phyloP scores from a whole-genome alignment of 2,888 invertebrate genomes.

The Cryptophagus acutangulus region DNA sequence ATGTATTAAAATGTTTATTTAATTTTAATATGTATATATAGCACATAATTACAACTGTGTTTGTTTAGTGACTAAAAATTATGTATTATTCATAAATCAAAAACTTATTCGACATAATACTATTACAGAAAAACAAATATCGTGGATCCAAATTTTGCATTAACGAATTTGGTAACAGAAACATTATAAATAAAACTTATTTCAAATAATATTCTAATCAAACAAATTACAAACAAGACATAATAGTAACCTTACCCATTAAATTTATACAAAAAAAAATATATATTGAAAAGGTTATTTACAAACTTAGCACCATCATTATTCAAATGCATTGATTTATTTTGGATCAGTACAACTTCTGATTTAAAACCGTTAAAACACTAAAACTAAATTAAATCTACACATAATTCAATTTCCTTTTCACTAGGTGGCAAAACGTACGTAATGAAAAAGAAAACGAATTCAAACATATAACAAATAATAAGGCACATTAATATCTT shows the following conservation, averaged over 20 bases:
- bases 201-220: conserved; percentile 13
- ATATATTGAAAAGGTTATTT: conserved; percentile 30
- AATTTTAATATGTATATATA: conserved; percentile 38
- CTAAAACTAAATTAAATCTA: conserved; percentile 13
- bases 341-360: conserved; percentile 12
- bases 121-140: conserved; percentile 20
- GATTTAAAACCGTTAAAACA: conserved; percentile 15
- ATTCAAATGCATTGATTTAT: conserved; percentile 10
- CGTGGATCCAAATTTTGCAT: conserved; percentile 25
- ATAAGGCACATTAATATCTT: conserved; percentile 26
- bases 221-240: too few relatives aligned
- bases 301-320: conserved; percentile 39
- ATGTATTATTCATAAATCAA: conserved; percentile 13
- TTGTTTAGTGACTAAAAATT: conserved; percentile 30
- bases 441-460: conserved; percentile 41
- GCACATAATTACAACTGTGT: conserved; percentile 37
- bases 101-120: conserved; percentile 12
- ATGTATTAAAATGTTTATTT: conserved; percentile 30
- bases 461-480: conserved; percentile 18
- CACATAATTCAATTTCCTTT: conserved; percentile 40
- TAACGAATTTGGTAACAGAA: conserved; percentile 25
- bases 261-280: conserved; percentile 27
- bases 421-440: conserved; percentile 35
- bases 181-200: conserved; percentile 23
- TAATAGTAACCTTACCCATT: conserved; percentile 27